Conservation (phyloP, 2,113 vertebrate species). For the Trichomycterus rosablanca region DNA sequence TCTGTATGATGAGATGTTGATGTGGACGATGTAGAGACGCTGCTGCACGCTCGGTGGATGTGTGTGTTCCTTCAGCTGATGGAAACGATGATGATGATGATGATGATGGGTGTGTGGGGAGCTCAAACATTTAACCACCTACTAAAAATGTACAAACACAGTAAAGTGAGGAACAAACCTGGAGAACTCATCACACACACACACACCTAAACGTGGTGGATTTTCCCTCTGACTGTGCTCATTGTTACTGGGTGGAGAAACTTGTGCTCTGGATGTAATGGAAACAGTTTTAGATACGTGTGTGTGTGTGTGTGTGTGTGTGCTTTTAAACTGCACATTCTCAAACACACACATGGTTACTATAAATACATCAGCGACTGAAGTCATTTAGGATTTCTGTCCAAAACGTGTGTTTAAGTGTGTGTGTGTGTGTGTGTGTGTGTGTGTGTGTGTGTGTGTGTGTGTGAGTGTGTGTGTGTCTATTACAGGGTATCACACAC, state of each 20-base stretch:
- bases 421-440: constrained; percentile 21
- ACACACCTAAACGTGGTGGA: no score
- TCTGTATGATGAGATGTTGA: no score
- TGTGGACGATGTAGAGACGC: no score
- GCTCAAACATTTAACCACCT: no score
- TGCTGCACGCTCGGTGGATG: no score
- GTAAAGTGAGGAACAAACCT: no score
- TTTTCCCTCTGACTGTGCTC: not conserved
- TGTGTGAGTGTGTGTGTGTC: constrained; percentile 8
- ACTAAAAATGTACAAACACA: no score
- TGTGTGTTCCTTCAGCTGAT: no score
- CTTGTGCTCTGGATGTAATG: constrained; percentile 3
- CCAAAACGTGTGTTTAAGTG: constrained; percentile 11
- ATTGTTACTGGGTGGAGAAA: not conserved
- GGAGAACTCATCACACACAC: no score
- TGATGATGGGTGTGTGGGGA: no score
- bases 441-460: constrained; percentile 19
- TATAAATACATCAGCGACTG: constrained; percentile 58
- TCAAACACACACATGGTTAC: constrained; percentile 45
- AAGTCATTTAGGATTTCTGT: constrained; percentile 49
- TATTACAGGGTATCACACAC: no score
- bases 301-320: constrained; percentile 12
- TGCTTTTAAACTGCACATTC: constrained; percentile 54
- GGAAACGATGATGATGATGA: no score
- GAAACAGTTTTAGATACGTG: constrained; percentile 8